Conservation (phyloP, 1,140 invertebrate genomes). For the Drosophila nannoptera region DNA sequence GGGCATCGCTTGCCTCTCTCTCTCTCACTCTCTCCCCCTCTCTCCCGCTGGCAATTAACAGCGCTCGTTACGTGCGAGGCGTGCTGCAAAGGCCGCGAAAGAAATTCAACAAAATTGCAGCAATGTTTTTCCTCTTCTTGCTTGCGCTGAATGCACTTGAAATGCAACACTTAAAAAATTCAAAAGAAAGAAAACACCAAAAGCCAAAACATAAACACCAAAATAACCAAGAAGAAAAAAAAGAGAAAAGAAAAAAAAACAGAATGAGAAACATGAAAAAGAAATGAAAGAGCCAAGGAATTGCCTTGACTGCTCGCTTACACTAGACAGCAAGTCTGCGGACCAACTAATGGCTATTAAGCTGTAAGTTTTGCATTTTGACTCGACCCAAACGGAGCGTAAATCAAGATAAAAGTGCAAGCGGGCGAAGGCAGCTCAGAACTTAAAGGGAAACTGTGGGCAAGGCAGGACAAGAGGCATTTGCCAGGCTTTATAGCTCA, state of each 20-base stretch:
- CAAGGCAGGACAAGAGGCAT: neutral
- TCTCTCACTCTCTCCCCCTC: neutral
- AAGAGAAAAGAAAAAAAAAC: no score
- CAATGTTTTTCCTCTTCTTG: slow-evolving; percentile 43
- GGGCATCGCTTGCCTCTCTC: slow-evolving; percentile 25
- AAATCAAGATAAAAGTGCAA: neutral
- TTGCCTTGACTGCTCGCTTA: neutral
- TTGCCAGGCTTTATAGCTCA: no score
- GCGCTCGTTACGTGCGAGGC: slow-evolving; percentile 69
- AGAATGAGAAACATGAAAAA: no score
- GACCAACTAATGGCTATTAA: slow-evolving; percentile 28
- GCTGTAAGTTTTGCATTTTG: slow-evolving; percentile 14
- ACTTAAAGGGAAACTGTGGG: neutral
- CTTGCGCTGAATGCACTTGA: slow-evolving; percentile 33
- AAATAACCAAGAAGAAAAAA: neutral
- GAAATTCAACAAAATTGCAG: slow-evolving; percentile 71
- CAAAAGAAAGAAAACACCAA: slow-evolving; percentile 11
- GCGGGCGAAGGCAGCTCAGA: neutral
- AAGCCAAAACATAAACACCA: slow-evolving; percentile 13
- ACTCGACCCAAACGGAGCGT: slow-evolving; percentile 16
- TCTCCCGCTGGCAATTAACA: slow-evolving; percentile 66
- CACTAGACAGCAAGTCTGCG: slow-evolving; percentile 15
- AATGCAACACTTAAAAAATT: slow-evolving; percentile 58
- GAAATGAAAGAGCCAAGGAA: no score
- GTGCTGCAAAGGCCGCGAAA: slow-evolving; percentile 49